phyloP scores from a whole-genome alignment of 2,113 vertebrate genomes.

The Stigmatopora argus region DNA sequence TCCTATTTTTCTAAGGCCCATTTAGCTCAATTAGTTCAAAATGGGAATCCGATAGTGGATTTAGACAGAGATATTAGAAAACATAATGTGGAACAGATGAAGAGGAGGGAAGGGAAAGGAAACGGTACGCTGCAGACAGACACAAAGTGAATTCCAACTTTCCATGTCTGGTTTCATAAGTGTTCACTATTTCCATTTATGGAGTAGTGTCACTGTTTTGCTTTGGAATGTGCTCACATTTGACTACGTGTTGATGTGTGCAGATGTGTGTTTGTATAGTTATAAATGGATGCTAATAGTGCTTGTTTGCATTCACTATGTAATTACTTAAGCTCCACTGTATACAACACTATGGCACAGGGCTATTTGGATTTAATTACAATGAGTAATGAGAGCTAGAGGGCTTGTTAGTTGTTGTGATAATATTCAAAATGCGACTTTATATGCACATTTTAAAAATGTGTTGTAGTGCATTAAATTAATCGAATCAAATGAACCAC shows the following conservation, averaged over 20 bases:
- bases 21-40: constrained; percentile 47
- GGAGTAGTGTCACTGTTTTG: constrained; percentile 43
- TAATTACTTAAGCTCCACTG: background rate
- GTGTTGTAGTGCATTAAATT: constrained; percentile 6
- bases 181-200: constrained; percentile 51
- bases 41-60: constrained; percentile 25
- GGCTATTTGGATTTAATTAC: constrained; percentile 20
- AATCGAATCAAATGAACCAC: background rate
- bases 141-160: constrained; percentile 43
- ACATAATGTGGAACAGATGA: constrained; percentile 58
- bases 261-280: constrained; percentile 29
- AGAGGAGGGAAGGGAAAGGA: constrained; percentile 38
- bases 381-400: background rate
- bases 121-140: constrained; percentile 39
- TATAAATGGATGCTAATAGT: constrained; percentile 36
- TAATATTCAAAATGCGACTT: constrained; percentile 10
- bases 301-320: constrained; percentile 15
- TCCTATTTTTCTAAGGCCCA: constrained; percentile 30
- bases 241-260: constrained; percentile 30
- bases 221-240: constrained; percentile 19
- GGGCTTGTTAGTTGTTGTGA: constrained; percentile 2
- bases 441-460: background rate
- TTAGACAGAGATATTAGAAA: constrained; percentile 43
- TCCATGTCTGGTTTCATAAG: constrained; percentile 50
- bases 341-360: background rate